Conservation (phyloP, 30 jellyfish, hydroid and myxozoan genomes). For the Catostylus mosaicus region DNA sequence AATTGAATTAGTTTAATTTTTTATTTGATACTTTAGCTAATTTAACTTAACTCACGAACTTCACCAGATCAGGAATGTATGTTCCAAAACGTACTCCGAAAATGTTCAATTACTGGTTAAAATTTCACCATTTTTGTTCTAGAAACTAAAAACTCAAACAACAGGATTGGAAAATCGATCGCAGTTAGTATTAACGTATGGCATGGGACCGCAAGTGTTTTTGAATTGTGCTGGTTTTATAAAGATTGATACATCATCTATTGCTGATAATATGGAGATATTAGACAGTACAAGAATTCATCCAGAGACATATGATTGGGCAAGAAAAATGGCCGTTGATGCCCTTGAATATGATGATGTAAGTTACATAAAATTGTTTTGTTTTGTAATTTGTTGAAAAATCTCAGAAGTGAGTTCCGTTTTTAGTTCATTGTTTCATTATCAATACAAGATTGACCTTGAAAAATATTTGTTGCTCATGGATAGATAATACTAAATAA, state of each 20-base stretch:
- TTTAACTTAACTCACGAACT: too few species aligned
- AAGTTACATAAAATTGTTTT: too few species aligned
- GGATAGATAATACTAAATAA: too few species aligned
- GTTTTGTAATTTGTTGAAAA: too few species aligned
- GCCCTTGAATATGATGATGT: slow-evolving; percentile 97
- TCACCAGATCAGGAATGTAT: too few species aligned
- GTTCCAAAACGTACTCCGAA: too few species aligned
- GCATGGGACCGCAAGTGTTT: slow-evolving; percentile 98
- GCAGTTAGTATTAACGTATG: slow-evolving; percentile 91
- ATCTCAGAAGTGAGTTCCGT: too few species aligned
- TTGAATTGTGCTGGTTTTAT: slow-evolving; percentile 98
- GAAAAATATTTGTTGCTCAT: too few species aligned
- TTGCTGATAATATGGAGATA: slow-evolving; percentile 88
- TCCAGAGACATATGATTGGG: slow-evolving; percentile 99
- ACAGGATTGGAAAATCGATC: slow-evolving; percentile 93
- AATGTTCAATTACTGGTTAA: not conserved
- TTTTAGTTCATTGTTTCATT: too few species aligned
- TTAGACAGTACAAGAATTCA: slow-evolving; percentile 97
- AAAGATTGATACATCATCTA: slow-evolving; percentile 77
- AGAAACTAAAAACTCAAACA: slow-evolving; percentile 84
- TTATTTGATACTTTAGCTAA: not conserved
- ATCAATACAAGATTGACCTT: too few species aligned
- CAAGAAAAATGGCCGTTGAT: slow-evolving; percentile 97
- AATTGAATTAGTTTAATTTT: not conserved
- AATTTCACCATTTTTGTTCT: slow-evolving; percentile 1